Percentiles rank a stretch among this genome's conserved stretches.
Conservation (phyloP, 2,113 vertebrate genomes). For the Ictalurus furcatus region DNA sequence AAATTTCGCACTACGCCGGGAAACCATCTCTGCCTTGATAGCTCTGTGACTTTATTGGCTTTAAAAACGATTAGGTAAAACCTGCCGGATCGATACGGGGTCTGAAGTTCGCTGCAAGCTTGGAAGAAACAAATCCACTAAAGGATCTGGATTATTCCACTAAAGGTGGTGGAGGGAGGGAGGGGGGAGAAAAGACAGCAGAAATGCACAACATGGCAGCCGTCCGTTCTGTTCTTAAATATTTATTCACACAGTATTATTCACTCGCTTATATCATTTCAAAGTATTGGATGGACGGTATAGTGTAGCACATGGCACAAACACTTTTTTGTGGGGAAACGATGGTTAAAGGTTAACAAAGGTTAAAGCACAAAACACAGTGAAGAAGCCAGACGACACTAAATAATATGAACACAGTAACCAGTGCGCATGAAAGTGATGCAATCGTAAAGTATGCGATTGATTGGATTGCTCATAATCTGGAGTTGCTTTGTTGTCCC, state of each 20-base stretch:
- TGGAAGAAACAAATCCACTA: conserved; percentile 5
- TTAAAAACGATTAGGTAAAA: conserved; percentile 38
- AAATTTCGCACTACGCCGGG: background rate
- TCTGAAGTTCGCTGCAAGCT: conserved; percentile 29
- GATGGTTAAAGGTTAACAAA: background rate
- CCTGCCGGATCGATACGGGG: conserved; percentile 13
- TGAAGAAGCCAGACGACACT: conserved; percentile 2
- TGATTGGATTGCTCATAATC: background rate
- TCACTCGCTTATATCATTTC: conserved; percentile 18
- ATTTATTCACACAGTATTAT: conserved; percentile 45
- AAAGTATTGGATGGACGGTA: conserved; percentile 37
- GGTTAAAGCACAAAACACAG: conserved; percentile 44
- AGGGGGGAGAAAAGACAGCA: background rate
- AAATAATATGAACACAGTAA: background rate
- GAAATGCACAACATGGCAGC: background rate
- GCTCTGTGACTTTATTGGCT: conserved; percentile 8
- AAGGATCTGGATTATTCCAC: background rate
- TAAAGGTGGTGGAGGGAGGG: background rate
- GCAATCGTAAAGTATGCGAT: background rate
- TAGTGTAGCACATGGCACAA: conserved; percentile 25
- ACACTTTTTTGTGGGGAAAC: background rate
- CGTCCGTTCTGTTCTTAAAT: conserved; percentile 29
- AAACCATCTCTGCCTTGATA: background rate
- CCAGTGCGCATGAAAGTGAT: background rate
- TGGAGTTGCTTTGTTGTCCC: background rate